phyloP scores from a whole-genome alignment of 2,888 invertebrate genomes.

The Epinotia nisella region DNA sequence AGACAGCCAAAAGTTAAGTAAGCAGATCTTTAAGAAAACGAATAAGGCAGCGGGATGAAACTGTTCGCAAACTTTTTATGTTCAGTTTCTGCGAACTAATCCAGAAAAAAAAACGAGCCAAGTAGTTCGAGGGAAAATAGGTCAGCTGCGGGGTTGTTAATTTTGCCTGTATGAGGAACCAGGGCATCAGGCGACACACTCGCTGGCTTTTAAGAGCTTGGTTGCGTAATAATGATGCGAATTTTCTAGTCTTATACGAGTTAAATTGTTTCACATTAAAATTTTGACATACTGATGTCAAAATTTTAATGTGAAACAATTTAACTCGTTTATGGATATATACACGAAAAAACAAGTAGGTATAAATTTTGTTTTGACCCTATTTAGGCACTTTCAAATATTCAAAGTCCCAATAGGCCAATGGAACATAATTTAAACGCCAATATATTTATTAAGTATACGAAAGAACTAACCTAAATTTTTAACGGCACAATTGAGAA shows the following conservation, averaged over 20 bases:
- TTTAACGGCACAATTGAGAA: too few species aligned
- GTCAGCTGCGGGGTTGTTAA: slow-evolving; percentile 60
- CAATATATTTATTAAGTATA: too few species aligned
- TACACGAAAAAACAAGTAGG: too few species aligned
- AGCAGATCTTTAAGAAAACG: slow-evolving; percentile 6
- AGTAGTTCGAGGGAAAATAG: slow-evolving; percentile 55
- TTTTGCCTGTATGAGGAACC: slow-evolving; percentile 52
- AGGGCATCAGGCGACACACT: slow-evolving; percentile 50
- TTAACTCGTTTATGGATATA: not conserved
- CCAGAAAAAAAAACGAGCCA: slow-evolving; percentile 33
- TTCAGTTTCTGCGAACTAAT: slow-evolving; percentile 25
- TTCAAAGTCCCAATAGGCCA: too few species aligned
- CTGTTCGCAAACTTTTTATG: slow-evolving; percentile 18
- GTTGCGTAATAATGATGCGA: slow-evolving; percentile 15
- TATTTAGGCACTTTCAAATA: too few species aligned
- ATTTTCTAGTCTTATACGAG: not conserved
- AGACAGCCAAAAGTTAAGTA: not conserved
- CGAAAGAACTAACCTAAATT: too few species aligned
- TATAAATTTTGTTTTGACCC: too few species aligned
- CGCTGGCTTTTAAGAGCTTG: slow-evolving; percentile 22
- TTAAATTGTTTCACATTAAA: not conserved
- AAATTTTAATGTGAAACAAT: not conserved
- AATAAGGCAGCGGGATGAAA: slow-evolving; percentile 12
- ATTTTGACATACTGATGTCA: too few species aligned
- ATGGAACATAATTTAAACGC: too few species aligned